Percentiles rank a stretch among this genome's conserved stretches.
phyloP scores from a whole-genome alignment of 2,888 invertebrate species.

The Aquatica leii region DNA sequence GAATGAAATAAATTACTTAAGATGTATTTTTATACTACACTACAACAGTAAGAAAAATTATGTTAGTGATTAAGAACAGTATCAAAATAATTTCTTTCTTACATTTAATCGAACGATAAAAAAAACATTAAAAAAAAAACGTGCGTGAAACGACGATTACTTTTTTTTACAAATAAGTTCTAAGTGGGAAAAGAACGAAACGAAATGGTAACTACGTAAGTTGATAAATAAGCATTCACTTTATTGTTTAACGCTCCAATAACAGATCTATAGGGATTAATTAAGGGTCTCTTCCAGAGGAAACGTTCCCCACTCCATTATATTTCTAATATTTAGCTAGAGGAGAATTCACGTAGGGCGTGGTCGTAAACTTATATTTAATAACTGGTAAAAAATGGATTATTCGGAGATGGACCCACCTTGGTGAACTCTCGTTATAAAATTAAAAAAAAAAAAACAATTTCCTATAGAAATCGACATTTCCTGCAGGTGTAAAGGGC shows the following conservation, averaged over 20 bases:
- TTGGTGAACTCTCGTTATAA: too few species aligned
- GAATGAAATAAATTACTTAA: conserved; percentile 44
- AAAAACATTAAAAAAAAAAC: conserved; percentile 36
- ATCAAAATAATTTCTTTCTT: conserved; percentile 51
- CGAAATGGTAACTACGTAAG: conserved; percentile 50
- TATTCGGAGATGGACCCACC: too few species aligned
- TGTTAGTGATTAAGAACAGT: conserved; percentile 44
- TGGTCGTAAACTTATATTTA: too few species aligned
- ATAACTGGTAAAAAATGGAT: too few species aligned
- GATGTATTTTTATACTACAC: conserved; percentile 39
- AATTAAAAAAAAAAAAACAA: conserved; percentile 13
- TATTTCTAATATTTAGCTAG: conserved; percentile 8
- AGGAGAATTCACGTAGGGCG: neutral
- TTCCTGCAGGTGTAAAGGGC: conserved; percentile 34
- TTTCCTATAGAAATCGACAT: conserved; percentile 17
- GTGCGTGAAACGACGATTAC: conserved; percentile 28
- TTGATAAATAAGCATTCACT: conserved; percentile 52
- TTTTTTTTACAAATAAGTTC: conserved; percentile 30
- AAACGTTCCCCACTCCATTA: conserved; percentile 9
- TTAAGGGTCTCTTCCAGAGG: neutral
- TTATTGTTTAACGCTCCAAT: conserved; percentile 8
- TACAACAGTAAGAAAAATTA: conserved; percentile 38
- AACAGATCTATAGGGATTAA: neutral
- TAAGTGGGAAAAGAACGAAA: conserved; percentile 29
- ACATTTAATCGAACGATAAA: conserved; percentile 45